Percentiles rank a stretch among this genome's conserved stretches.
phyloP scores from a whole-genome alignment of 2,888 invertebrate species.

The Cataglyphis cursor region DNA sequence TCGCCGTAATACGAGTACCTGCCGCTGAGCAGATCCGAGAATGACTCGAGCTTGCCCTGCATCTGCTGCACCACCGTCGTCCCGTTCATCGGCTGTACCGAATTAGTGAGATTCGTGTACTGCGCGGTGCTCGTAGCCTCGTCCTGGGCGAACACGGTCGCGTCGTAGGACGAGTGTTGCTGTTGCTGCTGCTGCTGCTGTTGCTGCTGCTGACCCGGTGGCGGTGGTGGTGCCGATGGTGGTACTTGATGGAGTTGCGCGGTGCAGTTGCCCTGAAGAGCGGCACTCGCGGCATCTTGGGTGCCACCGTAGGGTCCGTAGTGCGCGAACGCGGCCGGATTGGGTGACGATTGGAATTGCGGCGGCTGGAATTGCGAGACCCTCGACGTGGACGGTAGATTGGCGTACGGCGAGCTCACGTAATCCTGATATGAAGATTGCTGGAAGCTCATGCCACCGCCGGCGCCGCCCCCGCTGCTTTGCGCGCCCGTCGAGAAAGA shows the following conservation, averaged over 20 bases:
- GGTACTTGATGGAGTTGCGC: conserved; percentile 11
- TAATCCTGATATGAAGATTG: conserved; percentile 79
- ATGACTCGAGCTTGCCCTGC: conserved; percentile 91
- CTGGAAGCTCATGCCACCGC: conserved; percentile 68
- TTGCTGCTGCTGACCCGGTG: not conserved
- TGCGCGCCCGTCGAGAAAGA: conserved; percentile 76
- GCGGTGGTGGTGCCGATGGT: not conserved
- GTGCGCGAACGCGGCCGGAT: conserved; percentile 74
- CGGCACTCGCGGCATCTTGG: conserved; percentile 67
- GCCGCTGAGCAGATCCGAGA: conserved; percentile 89
- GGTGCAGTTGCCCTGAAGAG: conserved; percentile 67
- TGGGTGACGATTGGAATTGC: conserved; percentile 76
- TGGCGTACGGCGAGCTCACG: conserved; percentile 71
- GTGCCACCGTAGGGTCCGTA: conserved; percentile 77
- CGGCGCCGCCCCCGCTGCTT: not conserved
- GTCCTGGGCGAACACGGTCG: conserved; percentile 81
- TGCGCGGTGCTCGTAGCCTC: conserved; percentile 87
- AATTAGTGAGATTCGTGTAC: conserved; percentile 90
- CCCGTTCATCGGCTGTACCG: conserved; percentile 87
- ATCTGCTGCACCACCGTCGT: conserved; percentile 82
- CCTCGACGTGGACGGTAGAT: conserved; percentile 83
- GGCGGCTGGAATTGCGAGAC: conserved; percentile 74
- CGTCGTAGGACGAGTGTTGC: conserved; percentile 75
- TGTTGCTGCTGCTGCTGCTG: conserved; percentile 30
- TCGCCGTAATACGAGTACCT: conserved; percentile 88